Base-by-base conservation (phyloP, 1,140 invertebrate species). In the Drosophila simulans region DNA sequence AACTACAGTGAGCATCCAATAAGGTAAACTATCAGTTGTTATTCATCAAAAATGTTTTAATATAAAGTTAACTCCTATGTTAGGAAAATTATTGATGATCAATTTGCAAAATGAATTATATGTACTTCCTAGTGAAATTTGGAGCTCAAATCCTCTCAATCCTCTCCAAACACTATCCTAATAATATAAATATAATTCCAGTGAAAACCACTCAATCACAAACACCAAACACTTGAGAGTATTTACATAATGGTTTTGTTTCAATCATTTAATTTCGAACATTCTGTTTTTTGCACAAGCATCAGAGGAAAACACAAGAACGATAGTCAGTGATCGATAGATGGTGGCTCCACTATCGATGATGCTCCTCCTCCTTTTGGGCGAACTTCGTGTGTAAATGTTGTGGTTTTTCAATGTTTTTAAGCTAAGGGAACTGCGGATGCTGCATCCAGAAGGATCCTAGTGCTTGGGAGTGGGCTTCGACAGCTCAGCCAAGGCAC, bases 401-500 rank as follows among this genome's bases (percentile, higher is more conserved):
- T 59, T 83, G 65, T 77, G 37, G 49, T 77, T 63, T 51, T 52
- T 59, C 49, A 22, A 22, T 42, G 46, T 43, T 54, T 59, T 69
- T 60, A 82, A 83, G 53, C 59, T 80, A 73, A 77, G 54, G 57
- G 11, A 43, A 48, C 45, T 53, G 40, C 42, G 27, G 40, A 43
- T 42, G 22, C 48, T 10, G n/a, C 39, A 37, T 22, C 34, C 22
- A 20, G 49, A 12, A 20, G 25, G 13, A 10, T 15, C 34, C 31
- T 60, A 78, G 15, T 88, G 57, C 43, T 86, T 70, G 20, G 56
- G 25, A 12, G 39, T 52, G 49, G 90, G 90, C 58, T 72, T 69
- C 22, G 91, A 92, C 1, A 92, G 65, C 54, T 82, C 86, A 2
- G 66, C 91, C 68, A 92, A 43, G 12, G 91, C 92, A 35, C 69